Percentiles rank a stretch among this genome's conserved stretches.
Evolutionary conservation across 2,888 invertebrate species (phyloP).

Genomic region (Ypsolopha scabrella): DNA sequence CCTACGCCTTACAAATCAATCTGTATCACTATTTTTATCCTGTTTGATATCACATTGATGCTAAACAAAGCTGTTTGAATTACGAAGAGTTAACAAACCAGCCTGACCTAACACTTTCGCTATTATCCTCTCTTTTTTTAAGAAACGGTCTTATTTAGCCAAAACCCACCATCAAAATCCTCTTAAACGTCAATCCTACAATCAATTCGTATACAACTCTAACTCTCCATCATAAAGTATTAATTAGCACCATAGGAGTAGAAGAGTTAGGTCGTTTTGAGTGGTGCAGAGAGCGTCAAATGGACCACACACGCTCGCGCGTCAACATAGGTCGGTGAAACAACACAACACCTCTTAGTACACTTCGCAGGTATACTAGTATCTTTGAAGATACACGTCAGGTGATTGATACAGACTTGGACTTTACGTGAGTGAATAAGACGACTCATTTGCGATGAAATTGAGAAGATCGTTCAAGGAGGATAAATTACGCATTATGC

Average conservation of each 20-base stretch:
- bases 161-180: constrained; percentile 16
- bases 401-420: constrained; percentile 18
- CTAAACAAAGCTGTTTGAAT: background rate
- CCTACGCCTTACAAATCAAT: background rate
- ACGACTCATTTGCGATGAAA: too few species aligned
- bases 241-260: too few species aligned
- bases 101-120: constrained; percentile 58
- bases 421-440: background rate
- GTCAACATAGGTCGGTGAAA: constrained; percentile 59
- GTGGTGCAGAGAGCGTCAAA: constrained; percentile 16
- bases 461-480: too few species aligned
- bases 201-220: too few species aligned
- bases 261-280: constrained; percentile 19
- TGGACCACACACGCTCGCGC: constrained; percentile 63
- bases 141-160: constrained; percentile 48
- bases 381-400: constrained; percentile 43
- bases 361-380: constrained; percentile 64
- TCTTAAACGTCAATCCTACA: background rate
- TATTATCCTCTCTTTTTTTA: constrained; percentile 47
- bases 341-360: constrained; percentile 63
- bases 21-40: background rate
- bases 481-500: too few species aligned
- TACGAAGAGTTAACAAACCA: constrained; percentile 40
- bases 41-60: background rate
- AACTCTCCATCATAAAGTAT: too few species aligned